Conservation (phyloP, 2,888 invertebrate species). For the Scaeva pyrastri region DNA sequence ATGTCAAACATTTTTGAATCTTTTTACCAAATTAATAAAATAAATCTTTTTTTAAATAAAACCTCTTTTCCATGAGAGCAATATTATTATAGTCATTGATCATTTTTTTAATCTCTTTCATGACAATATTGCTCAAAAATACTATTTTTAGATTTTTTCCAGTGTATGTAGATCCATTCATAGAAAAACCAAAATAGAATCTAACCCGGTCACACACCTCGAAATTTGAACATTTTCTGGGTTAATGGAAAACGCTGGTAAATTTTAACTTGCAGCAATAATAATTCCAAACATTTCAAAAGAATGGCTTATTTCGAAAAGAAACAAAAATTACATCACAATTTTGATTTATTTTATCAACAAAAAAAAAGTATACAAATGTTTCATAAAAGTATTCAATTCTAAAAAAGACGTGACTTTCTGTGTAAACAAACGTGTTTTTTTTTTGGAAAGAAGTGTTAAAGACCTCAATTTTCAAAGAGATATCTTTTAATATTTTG, state of each 20-base stretch:
- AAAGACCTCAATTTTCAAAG: conserved; percentile 37
- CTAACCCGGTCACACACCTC: conserved; percentile 2
- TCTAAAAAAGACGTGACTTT: conserved; percentile 27
- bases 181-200: neutral
- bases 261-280: neutral
- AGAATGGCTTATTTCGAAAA: neutral
- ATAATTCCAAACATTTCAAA: neutral
- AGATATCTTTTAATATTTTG: conserved; percentile 3
- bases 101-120: neutral
- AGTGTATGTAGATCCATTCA: neutral
- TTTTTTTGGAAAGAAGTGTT: neutral
- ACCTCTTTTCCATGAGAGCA: too few species aligned
- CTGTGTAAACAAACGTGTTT: conserved; percentile 26
- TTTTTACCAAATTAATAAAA: too few species aligned
- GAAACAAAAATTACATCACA: neutral
- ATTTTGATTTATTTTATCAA: conserved; percentile 6
- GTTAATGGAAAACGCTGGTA: conserved; percentile 4
- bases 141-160: neutral
- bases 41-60: too few species aligned
- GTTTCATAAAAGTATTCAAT: conserved; percentile 9
- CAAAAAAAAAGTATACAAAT: neutral
- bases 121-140: neutral
- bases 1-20: too few species aligned
- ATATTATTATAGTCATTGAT: too few species aligned
- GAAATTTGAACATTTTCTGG: neutral